A percentile compares a stretch with the other conserved stretches of the same genome.
These are phyloP conservation scores for Synanthedon myopaeformis DNA, from an alignment of 2,888 invertebrate species.

Conservation along the genomic window DNA sequence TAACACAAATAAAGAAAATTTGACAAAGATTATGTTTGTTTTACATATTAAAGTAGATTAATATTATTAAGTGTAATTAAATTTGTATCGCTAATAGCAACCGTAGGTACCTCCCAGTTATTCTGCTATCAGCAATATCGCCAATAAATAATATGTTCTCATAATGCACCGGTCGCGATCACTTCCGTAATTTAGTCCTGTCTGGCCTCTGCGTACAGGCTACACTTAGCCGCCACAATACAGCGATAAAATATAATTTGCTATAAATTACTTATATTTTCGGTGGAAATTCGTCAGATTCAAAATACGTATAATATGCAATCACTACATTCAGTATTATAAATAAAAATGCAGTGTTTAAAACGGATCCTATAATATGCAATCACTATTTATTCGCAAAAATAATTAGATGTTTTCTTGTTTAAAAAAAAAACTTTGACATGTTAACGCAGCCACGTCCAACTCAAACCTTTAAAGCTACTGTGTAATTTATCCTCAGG, in stretches of 20 bases:
- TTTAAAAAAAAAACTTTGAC: no score
- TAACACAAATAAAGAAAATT: no score
- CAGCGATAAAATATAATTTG: background rate
- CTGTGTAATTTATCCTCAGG: background rate
- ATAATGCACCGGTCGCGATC: conserved; percentile 18
- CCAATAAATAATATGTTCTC: conserved; percentile 23
- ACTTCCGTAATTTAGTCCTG: conserved; percentile 21
- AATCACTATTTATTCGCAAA: background rate
- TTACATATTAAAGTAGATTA: no score
- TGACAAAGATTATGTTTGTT: no score
- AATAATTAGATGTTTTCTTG: no score
- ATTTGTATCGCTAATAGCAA: background rate
- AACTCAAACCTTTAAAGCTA: background rate
- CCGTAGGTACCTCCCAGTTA: conserved; percentile 8
- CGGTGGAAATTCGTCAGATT: no score
- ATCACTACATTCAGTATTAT: no score
- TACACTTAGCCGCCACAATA: background rate
- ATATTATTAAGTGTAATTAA: no score
- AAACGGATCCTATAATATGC: background rate
- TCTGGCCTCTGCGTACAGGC: conserved; percentile 3
- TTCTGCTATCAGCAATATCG: conserved; percentile 16
- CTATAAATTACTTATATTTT: background rate
- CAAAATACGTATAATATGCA: no score
- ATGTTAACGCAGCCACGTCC: no score
- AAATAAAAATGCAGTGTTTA: no score